These are phyloP conservation scores for Ammodramus savannarum DNA, from an alignment of 2,113 vertebrate species.

Conservation along the genomic window DNA sequence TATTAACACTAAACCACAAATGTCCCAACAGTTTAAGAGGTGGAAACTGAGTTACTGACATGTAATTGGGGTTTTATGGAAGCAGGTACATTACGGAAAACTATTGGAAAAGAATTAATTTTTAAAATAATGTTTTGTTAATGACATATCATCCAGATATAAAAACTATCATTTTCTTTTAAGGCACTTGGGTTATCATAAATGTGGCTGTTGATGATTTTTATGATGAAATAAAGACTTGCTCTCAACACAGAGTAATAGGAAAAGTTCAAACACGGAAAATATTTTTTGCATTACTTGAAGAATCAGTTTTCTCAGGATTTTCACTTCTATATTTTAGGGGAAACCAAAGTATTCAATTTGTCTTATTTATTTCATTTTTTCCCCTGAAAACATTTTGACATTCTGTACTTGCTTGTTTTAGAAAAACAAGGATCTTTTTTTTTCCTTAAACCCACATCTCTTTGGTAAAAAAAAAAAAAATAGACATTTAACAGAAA, in stretches of 20 bases:
- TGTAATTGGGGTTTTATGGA: conserved; percentile 41
- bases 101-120: neutral
- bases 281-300: neutral
- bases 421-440: neutral
- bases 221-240: neutral
- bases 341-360: neutral
- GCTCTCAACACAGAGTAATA: neutral
- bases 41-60: conserved; percentile 52
- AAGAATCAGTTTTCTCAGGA: neutral
- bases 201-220: neutral
- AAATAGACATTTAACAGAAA: neutral
- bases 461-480: neutral
- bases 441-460: neutral
- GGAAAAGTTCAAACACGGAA: neutral
- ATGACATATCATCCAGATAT: neutral
- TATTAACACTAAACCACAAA: conserved; percentile 60
- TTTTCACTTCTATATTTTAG: neutral
- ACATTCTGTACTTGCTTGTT: neutral
- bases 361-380: neutral
- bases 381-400: neutral
- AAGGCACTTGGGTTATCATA: neutral
- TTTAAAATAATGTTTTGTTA: neutral
- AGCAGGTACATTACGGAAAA: conserved; percentile 25
- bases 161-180: neutral
- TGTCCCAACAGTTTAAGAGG: conserved; percentile 37